Evolutionary conservation across 1,140 invertebrate genomes (phyloP).

Genomic region (Streblospio benedicti): DNA sequence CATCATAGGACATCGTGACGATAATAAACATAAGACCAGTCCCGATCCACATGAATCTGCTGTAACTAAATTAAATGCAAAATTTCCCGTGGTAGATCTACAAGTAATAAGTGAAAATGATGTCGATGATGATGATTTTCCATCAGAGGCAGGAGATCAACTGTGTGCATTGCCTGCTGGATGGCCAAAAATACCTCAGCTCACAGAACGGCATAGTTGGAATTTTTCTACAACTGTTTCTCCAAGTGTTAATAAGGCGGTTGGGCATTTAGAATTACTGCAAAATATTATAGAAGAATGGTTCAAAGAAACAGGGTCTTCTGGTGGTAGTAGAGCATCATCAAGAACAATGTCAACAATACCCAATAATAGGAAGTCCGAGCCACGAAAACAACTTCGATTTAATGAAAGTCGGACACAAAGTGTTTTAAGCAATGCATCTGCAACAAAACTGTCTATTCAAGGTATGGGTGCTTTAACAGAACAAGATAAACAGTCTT

Average conservation of each 20-base stretch:
- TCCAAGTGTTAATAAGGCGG: constrained; percentile 42
- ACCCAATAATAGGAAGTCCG: background rate
- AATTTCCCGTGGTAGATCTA: too few species aligned
- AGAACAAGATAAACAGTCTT: background rate
- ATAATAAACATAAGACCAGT: too few species aligned
- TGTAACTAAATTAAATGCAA: too few species aligned
- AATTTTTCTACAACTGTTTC: constrained; percentile 29
- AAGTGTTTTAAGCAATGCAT: background rate
- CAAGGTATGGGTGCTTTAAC: constrained; percentile 14
- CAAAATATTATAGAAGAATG: constrained; percentile 43
- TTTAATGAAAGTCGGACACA: background rate
- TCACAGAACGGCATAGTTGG: constrained; percentile 31
- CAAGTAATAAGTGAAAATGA: too few species aligned
- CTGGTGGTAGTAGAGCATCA: background rate
- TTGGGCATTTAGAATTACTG: constrained; percentile 39
- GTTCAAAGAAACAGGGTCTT: constrained; percentile 18
- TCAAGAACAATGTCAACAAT: background rate
- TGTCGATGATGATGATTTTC: too few species aligned
- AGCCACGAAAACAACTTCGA: background rate
- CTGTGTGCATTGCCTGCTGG: background rate
- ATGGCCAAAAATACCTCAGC: constrained; percentile 22
- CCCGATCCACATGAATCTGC: too few species aligned
- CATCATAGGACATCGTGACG: too few species aligned
- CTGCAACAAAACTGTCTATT: constrained; percentile 12
- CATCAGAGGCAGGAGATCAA: too few species aligned